Percentiles rank a stretch among this genome's conserved stretches.
Evolutionary conservation across 2,113 vertebrate genomes (phyloP).

Genomic region (Peromyscus leucopus): DNA sequence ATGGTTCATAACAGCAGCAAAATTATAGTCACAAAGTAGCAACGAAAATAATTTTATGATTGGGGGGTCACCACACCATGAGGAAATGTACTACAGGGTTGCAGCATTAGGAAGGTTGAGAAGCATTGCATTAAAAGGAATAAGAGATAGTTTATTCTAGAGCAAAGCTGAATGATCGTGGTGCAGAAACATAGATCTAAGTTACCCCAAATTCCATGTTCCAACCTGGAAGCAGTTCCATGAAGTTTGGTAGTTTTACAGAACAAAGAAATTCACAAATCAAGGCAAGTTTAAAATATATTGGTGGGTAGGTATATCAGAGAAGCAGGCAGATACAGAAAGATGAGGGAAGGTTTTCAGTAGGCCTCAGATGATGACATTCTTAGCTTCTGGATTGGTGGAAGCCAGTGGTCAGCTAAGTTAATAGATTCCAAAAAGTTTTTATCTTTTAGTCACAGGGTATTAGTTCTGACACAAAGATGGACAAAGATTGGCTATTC

Average conservation of each 20-base stretch:
- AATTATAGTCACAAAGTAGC: not conserved
- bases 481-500: not conserved
- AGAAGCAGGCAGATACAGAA: not conserved
- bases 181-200: not conserved
- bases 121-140: not conserved
- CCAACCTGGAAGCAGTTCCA: not conserved
- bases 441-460: not conserved
- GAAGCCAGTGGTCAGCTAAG: not conserved
- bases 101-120: too few species aligned
- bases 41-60: not conserved
- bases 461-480: not conserved
- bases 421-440: not conserved
- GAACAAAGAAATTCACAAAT: not conserved
- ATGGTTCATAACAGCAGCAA: not conserved
- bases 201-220: not conserved
- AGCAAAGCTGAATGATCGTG: not conserved
- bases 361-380: not conserved
- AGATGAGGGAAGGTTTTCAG: not conserved
- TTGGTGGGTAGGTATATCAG: too few species aligned
- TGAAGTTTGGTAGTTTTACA: not conserved
- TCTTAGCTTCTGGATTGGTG: not conserved
- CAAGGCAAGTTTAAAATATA: not conserved
- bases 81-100: not conserved
- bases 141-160: not conserved
- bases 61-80: not conserved